Evolutionary conservation across 2,113 vertebrate genomes (phyloP).

Genomic region (Psammodynastes pulverulentus): DNA sequence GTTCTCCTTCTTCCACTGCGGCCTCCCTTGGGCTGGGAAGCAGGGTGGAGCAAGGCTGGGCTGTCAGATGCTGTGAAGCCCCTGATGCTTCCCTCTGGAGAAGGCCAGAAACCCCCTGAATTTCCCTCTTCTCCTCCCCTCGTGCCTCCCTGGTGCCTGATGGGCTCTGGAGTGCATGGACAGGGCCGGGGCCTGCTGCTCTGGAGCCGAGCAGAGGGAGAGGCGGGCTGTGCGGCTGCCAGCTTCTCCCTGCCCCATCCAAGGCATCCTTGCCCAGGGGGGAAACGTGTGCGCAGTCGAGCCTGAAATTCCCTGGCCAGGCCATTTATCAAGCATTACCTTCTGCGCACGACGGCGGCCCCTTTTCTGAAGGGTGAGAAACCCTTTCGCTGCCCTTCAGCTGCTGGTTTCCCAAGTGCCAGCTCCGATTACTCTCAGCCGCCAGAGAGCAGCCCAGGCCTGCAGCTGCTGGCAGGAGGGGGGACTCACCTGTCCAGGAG

Average conservation of each 20-base stretch:
- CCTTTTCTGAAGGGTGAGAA: neutral
- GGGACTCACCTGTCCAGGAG: neutral
- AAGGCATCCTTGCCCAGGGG: neutral
- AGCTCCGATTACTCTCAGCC: neutral
- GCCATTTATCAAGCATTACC: neutral
- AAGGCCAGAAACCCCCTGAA: neutral
- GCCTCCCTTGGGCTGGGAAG: neutral
- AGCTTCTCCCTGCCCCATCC: neutral
- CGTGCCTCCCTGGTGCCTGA: neutral
- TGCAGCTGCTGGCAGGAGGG: neutral
- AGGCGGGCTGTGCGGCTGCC: neutral
- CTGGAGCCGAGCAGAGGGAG: neutral
- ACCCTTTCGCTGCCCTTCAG: neutral
- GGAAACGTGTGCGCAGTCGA: neutral
- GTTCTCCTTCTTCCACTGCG: neutral
- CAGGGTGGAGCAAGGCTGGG: neutral
- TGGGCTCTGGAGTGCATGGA: neutral
- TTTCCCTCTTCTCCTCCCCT: too few relatives aligned
- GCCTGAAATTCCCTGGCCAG: slow-evolving; percentile 1
- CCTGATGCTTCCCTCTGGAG: neutral
- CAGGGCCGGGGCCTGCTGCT: neutral
- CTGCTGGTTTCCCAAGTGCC: neutral
- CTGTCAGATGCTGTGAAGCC: neutral
- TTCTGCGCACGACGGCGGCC: neutral
- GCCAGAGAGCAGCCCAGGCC: neutral